Evolutionary conservation across 2,888 invertebrate species (phyloP).

Genomic region (Macropis europaea): DNA sequence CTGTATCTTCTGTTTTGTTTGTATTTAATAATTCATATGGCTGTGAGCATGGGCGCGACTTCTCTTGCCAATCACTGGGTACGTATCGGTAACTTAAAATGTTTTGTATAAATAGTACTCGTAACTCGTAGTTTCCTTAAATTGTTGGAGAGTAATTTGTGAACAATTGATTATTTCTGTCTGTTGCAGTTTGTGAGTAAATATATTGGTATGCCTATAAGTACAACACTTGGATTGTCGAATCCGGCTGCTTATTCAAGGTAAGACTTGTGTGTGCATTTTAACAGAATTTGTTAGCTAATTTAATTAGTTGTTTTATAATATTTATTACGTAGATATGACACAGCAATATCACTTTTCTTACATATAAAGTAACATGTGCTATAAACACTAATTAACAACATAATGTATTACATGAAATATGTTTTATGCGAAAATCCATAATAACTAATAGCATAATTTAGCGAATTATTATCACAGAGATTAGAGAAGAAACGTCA

Average conservation of each 20-base stretch:
- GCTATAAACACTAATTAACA: neutral
- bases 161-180: conserved; percentile 50
- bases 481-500: neutral
- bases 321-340: neutral
- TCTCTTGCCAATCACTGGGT: conserved; percentile 81
- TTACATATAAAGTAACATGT: neutral
- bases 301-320: neutral
- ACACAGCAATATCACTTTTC: neutral
- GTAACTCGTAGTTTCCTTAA: too few species aligned
- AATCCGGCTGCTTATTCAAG: conserved; percentile 83
- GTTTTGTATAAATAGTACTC: too few species aligned
- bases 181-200: conserved; percentile 81
- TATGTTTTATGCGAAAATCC: neutral
- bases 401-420: neutral
- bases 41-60: conserved; percentile 84
- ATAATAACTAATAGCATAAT: neutral
- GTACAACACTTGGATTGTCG: conserved; percentile 81
- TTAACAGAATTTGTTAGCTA: neutral
- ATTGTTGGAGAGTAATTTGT: too few species aligned
- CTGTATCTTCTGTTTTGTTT: conserved; percentile 87
- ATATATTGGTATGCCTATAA: conserved; percentile 82
- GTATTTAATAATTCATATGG: conserved; percentile 88
- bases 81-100: too few species aligned
- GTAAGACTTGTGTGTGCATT: conserved; percentile 76
- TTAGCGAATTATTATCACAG: conserved; percentile 4